These are phyloP conservation scores for Cantharis rustica DNA, from an alignment of 2,888 invertebrate species.

Conservation along the genomic window DNA sequence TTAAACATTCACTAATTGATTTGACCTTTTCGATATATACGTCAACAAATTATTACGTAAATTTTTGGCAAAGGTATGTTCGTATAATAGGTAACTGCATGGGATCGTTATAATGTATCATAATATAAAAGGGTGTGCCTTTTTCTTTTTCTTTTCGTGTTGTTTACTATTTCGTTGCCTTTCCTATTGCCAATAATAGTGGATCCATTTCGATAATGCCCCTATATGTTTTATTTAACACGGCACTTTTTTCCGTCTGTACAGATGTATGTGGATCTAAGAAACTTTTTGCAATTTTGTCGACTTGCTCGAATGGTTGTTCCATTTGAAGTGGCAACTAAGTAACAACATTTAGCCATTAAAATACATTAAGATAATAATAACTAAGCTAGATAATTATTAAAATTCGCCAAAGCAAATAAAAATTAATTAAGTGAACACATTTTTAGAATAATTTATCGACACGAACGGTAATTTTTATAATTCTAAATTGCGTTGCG, in stretches of 20 bases:
- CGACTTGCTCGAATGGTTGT: background rate
- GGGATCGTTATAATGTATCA: background rate
- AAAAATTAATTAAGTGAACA: background rate
- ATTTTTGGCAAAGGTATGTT: background rate
- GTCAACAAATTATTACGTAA: background rate
- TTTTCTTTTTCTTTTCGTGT: background rate
- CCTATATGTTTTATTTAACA: no score
- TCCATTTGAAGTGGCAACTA: background rate
- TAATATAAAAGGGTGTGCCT: background rate
- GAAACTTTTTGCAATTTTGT: no score
- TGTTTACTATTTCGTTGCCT: background rate
- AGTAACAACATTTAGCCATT: background rate
- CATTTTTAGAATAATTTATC: constrained; percentile 1
- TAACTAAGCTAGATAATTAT: background rate
- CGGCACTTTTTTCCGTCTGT: background rate
- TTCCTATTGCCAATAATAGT: no score
- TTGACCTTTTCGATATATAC: background rate
- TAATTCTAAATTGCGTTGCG: background rate
- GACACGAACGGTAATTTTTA: background rate
- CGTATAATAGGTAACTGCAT: background rate
- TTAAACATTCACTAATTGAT: constrained; percentile 1
- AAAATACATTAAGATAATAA: background rate
- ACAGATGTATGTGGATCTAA: background rate
- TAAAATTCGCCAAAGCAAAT: background rate
- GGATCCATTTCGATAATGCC: no score